Evolutionary conservation across 2,888 invertebrate genomes (phyloP), one percentile per base, ranked within the genome.

Genomic region (Petrolisthes cinctipes): DNA sequence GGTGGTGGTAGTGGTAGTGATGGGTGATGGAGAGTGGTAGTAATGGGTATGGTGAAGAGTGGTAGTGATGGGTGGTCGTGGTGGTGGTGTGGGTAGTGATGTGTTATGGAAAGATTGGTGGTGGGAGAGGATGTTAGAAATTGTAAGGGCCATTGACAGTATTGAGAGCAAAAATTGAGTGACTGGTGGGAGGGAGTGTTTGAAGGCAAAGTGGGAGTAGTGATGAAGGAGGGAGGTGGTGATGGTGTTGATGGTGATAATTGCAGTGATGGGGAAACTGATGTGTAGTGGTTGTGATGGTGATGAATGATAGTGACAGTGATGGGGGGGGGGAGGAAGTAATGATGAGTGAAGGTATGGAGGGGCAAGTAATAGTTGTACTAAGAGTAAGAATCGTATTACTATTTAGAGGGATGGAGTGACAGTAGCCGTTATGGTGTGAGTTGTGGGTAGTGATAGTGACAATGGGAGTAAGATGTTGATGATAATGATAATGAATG

Each of bases 51-150:
- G 76, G 76, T 76, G 76, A 37, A 11, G 6, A n/a, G 23, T 73
- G 73, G n/a, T 73, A n/a, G 73, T 14, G 17, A 73, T 73, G 73
- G 73, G 73, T 76, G 14, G 76, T 76, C 23, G 37, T 76, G 76
- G 14, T 76, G 76, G 37, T 20, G 37, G 20, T 76, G 76, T 4
- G 4, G 37, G 37, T 20, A 23, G 37, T 61, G 20, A 23, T 76
- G 76, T 5, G 5, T 20, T 20, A 14, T 5, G 23, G 5, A 6
- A 73, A 23, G 20, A 37, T 20, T 37, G 37, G 76, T 76, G 37
- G 76, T 76, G 76, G 76, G 20, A 4, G 37, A 14, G 76, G 14
- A 23, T 23, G 37, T n/a, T n/a, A n/a, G n/a, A n/a, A n/a, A n/a
- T n/a, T n/a, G n/a, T n/a, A n/a, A n/a, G n/a, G n/a, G n/a, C n/a